Evolutionary conservation across 2,113 vertebrate species (phyloP), one percentile per base, ranked within the genome.

Genomic region (Limanda limanda): DNA sequence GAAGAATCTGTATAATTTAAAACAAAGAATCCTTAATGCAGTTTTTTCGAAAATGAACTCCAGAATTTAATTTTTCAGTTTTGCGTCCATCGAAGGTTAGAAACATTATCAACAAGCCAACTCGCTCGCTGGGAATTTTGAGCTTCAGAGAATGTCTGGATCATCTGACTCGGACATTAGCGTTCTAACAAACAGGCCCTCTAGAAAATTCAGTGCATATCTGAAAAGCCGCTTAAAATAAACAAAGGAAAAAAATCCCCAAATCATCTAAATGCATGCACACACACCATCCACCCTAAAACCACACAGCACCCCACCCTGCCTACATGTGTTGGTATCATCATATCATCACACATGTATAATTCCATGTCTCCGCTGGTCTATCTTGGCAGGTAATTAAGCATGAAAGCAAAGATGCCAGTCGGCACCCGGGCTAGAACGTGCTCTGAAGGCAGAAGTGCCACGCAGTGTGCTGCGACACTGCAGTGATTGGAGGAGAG

Each of bases 361-460:
- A 78, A 87, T 42, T 75, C 75, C 73, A 31, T 87, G 90, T 90
- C 85, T 74, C 83, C 63, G 1, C 67, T 10, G 59, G 25, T 87
- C 84, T 83, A 87, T 93, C 89, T 87, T 82, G 84, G 86, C 86
- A 89, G 92, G 89, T 93, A 92, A 92, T 93, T 92, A 92, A 86
- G 81, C 86, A 85, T 89, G 91, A 93, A 91, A 91, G 91, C 88
- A 93, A 91, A 92, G 85, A 88, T 37, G 82, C 55, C 85, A 79
- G 79, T 61, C 78, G 14, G 82, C 60, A 76, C 78, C 77, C 74
- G 2, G 82, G 70, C 74, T 81, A 31, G 76, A 88, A 91, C 90
- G 92, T 92, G 90, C 87, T 89, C 87, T 82, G 92, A 79, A 92
- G 78, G 64, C 87, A 88, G 74, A 88, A 91, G 76, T 68, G 66